These are phyloP conservation scores for Brachypodius melanocephalos DNA, from an alignment of 2,113 vertebrate species.

Conservation along the genomic window DNA sequence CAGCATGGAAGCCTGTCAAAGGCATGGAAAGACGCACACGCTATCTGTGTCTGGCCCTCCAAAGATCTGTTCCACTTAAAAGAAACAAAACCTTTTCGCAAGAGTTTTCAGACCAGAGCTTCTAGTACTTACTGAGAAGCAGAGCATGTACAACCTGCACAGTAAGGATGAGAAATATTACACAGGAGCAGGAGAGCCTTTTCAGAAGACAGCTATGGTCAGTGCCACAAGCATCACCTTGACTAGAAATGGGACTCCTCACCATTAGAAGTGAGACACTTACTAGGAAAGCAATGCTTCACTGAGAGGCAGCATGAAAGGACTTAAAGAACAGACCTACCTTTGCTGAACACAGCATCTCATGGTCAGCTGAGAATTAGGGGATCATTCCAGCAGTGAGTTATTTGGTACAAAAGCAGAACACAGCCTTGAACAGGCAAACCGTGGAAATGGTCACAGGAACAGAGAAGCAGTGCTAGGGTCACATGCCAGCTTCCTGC, in stretches of 20 bases:
- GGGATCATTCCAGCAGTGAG: neutral
- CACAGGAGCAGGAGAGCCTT: neutral
- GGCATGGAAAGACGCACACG: neutral
- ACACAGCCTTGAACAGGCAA: neutral
- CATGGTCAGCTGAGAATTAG: neutral
- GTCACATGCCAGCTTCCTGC: neutral
- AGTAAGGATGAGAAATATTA: neutral
- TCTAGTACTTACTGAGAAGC: neutral
- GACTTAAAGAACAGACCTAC: neutral
- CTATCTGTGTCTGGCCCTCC: neutral
- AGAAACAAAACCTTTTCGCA: neutral
- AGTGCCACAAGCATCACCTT: neutral
- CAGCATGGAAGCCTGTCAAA: neutral
- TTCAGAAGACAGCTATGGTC: neutral
- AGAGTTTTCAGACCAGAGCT: neutral
- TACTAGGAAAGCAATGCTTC: neutral
- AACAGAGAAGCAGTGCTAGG: neutral
- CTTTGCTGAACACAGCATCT: neutral
- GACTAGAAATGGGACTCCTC: neutral
- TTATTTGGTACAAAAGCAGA: neutral
- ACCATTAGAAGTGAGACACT: neutral
- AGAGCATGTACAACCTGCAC: neutral
- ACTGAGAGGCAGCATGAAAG: neutral
- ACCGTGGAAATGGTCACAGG: neutral
- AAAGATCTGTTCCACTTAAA: neutral